These are phyloP conservation scores for Oryctolagus cuniculus DNA, from an alignment of 2,113 vertebrate genomes.

Conservation along the genomic window mOryCun1.1 NC_091442.1:43632501-43633000, in stretches of 20 bases:
- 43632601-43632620: neutral
- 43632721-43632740: constrained; percentile 21
- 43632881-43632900: neutral
- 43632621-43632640: neutral
- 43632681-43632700: constrained; percentile 39
- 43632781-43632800: constrained; percentile 15
- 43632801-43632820: neutral
- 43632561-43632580: constrained; percentile 14
- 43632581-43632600: constrained; percentile 21
- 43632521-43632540: neutral
- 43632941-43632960: neutral
- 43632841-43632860: neutral
- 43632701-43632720: neutral
- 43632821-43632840: neutral
- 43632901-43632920: constrained; percentile 38
- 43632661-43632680: neutral
- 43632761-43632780: neutral
- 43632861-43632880: neutral
- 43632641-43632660: neutral
- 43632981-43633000: constrained; percentile 20
- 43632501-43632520: constrained; percentile 20
- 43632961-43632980: neutral
- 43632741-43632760: constrained; percentile 1
- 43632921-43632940: neutral
- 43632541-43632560: neutral